phyloP scores from a whole-genome alignment of 2,888 invertebrate genomes.

The Balanococcus diminutus region DNA sequence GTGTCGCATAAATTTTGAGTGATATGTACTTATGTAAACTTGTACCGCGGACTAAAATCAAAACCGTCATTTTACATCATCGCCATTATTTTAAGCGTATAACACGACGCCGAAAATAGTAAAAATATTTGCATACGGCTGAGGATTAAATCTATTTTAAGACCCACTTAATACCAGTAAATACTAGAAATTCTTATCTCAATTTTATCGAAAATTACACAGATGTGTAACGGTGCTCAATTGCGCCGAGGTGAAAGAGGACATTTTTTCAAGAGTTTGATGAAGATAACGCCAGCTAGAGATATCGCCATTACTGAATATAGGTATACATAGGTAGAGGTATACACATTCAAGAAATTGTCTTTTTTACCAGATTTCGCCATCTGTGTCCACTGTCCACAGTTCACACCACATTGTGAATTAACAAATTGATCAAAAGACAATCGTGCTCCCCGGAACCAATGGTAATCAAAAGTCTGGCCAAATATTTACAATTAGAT shows the following conservation, averaged over 20 bases:
- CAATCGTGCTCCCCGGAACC: no score
- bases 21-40: not conserved
- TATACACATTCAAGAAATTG: no score
- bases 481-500: no score
- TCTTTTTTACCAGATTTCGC: no score
- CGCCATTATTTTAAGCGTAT: not conserved
- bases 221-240: not conserved
- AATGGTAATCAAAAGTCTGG: no score
- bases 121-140: not conserved
- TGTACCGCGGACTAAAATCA: not conserved
- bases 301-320: not conserved
- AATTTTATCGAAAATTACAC: not conserved
- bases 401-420: no score
- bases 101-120: not conserved
- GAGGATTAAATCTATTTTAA: not conserved
- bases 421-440: no score
- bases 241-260: not conserved
- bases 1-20: not conserved
- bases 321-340: no score
- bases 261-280: not conserved
- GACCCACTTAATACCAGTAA: not conserved
- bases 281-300: not conserved
- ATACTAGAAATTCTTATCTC: not conserved
- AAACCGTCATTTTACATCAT: not conserved
- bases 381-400: no score